Conservation (phyloP, 1,140 invertebrate species). For the Brachionus manjavacas region DNA sequence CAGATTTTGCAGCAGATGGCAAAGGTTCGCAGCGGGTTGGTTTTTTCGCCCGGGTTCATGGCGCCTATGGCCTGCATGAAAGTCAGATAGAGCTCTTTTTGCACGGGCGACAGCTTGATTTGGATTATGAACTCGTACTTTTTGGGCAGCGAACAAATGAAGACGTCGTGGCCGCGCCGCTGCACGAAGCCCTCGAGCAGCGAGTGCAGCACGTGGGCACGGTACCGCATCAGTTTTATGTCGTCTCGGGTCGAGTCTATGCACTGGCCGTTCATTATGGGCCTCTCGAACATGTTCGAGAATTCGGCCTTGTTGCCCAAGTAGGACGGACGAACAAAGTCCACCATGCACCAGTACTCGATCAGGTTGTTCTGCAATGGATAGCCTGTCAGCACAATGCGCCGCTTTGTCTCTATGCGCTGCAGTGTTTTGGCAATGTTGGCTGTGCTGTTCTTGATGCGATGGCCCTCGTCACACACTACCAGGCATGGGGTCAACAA, state of each 20-base stretch:
- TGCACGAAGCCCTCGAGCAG: constrained; percentile 85
- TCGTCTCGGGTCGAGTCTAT: constrained; percentile 81
- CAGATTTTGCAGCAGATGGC: constrained; percentile 98
- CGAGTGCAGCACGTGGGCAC: constrained; percentile 86
- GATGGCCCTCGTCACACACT: constrained; percentile 88
- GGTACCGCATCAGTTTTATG: constrained; percentile 83
- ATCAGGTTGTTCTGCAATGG: constrained; percentile 88
- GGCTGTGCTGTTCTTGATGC: constrained; percentile 86
- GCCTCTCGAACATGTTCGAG: constrained; percentile 64
- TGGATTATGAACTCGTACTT: constrained; percentile 40
- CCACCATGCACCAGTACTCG: constrained; percentile 83
- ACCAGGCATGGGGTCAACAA: constrained; percentile 81
- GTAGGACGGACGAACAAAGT: constrained; percentile 88
- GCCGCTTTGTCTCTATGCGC: constrained; percentile 67
- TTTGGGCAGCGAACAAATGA: not conserved
- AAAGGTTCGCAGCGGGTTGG: constrained; percentile 91
- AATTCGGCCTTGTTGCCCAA: constrained; percentile 86
- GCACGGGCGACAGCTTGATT: not conserved
- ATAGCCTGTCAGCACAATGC: constrained; percentile 87
- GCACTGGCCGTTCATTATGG: constrained; percentile 87
- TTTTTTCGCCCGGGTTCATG: constrained; percentile 68
- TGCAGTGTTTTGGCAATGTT: constrained; percentile 73
- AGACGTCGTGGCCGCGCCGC: constrained; percentile 37
- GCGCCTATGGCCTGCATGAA: constrained; percentile 86
- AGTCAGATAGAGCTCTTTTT: constrained; percentile 70